phyloP scores from a whole-genome alignment of 2,797 vertebrate genomes.

The Epinephelus malabaricus region DNA sequence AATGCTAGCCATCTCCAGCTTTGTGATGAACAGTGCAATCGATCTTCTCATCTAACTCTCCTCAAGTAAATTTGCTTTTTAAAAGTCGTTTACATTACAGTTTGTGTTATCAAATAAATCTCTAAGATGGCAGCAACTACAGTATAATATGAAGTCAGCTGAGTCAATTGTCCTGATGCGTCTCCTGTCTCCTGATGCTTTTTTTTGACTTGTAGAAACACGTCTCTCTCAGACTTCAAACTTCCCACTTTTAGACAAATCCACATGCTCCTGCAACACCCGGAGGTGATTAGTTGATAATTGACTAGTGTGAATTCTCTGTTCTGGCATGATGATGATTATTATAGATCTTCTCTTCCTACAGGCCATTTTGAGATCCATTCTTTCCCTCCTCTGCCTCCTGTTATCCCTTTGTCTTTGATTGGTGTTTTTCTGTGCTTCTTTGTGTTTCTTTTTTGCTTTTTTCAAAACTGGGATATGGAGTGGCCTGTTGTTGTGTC shows the following conservation, averaged over 20 bases:
- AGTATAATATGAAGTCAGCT: not conserved
- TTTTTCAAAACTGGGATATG: conserved; percentile 6
- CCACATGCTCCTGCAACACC: conserved; percentile 4
- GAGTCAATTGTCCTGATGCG: not conserved
- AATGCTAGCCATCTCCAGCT: too few species aligned
- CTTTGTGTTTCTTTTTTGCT: not conserved
- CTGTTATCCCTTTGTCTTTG: conserved; percentile 1
- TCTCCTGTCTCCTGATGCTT: not conserved
- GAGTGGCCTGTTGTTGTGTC: not conserved
- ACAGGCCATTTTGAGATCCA: conserved; percentile 41
- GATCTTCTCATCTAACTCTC: too few species aligned
- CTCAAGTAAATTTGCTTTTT: too few species aligned
- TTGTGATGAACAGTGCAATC: too few species aligned
- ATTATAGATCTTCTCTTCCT: conserved; percentile 49
- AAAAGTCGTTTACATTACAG: too few species aligned
- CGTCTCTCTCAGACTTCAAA: not conserved
- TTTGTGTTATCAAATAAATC: not conserved
- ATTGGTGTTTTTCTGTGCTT: not conserved
- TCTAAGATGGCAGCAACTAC: not conserved
- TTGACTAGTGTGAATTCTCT: conserved; percentile 42
- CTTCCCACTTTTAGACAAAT: conserved; percentile 17
- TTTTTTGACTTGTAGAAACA: conserved; percentile 2
- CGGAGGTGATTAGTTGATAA: conserved; percentile 32
- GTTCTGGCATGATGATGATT: conserved; percentile 7
- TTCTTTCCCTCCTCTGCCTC: conserved; percentile 3